Conservation (phyloP, 2,113 vertebrate species). For the Zosterops lateralis region DNA sequence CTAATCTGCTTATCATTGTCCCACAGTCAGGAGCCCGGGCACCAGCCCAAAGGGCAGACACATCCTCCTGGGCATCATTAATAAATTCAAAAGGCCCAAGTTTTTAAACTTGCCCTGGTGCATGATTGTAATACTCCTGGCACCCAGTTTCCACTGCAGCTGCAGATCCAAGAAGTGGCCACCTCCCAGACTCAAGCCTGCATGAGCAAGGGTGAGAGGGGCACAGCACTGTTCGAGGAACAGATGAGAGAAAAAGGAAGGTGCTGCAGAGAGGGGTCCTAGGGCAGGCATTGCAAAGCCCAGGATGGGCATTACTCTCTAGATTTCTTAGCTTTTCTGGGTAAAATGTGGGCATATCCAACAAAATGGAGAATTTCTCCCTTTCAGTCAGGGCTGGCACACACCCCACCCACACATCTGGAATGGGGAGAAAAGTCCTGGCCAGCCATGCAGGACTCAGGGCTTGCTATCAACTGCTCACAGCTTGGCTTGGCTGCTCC, state of each 20-base stretch:
- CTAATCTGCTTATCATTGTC: background rate
- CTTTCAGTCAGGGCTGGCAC: background rate
- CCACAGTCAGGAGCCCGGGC: background rate
- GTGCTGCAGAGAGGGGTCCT: background rate
- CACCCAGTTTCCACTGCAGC: background rate
- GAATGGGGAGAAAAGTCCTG: background rate
- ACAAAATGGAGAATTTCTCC: background rate
- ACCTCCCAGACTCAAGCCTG: background rate
- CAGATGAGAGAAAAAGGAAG: background rate
- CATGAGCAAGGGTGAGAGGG: background rate
- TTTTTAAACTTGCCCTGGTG: background rate
- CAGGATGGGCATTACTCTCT: background rate
- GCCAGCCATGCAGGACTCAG: background rate
- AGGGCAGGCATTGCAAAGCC: background rate
- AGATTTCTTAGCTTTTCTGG: background rate
- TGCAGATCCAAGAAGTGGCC: background rate
- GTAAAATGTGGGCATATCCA: background rate
- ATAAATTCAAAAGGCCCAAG: background rate
- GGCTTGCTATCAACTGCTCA: background rate
- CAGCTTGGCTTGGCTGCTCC: background rate
- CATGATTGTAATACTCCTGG: background rate
- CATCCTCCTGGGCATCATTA: background rate
- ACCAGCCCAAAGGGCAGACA: background rate
- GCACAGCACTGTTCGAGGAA: background rate
- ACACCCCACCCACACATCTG: rapidly evolving